Evolutionary conservation across 2,797 vertebrate genomes (phyloP).

Genomic region (Crax fasciolata): DNA sequence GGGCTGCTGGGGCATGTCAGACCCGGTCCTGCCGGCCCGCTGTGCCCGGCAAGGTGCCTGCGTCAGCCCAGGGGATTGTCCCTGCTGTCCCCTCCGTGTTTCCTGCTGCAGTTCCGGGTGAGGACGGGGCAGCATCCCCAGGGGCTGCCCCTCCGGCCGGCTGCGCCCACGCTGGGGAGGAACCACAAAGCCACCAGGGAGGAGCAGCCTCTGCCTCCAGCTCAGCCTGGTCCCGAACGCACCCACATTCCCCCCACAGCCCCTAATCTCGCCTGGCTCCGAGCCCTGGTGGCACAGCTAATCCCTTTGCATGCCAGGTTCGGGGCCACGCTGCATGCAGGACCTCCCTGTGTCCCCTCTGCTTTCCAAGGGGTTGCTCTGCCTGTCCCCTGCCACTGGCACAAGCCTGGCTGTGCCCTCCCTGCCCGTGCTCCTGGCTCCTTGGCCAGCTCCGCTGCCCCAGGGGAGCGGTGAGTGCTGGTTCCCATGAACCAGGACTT

Average conservation of each 20-base stretch:
- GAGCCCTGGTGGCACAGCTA: constrained; percentile 32
- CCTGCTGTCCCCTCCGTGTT: not conserved
- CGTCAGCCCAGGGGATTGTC: not conserved
- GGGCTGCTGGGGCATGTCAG: not conserved
- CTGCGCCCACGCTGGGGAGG: not conserved
- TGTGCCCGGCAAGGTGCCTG: not conserved
- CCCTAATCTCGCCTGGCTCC: constrained; percentile 64
- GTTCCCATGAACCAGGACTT: not conserved
- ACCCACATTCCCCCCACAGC: constrained; percentile 60
- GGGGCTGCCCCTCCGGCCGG: not conserved
- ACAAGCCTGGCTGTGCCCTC: not conserved
- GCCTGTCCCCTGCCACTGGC: not conserved
- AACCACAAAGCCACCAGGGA: not conserved
- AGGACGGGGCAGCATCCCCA: not conserved
- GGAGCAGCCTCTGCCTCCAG: not conserved
- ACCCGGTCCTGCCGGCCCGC: not conserved
- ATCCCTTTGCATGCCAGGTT: not conserved
- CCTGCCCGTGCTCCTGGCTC: not conserved
- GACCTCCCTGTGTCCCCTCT: not conserved
- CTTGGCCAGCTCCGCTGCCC: not conserved
- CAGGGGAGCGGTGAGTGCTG: not conserved
- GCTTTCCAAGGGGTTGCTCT: not conserved
- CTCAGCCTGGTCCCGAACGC: not conserved
- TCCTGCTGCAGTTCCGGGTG: constrained; percentile 64
- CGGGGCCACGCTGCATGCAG: not conserved